Evolutionary conservation across 53 echinoderm and acorn worm genomes (phyloP), one percentile per base, ranked within the genome.

Genomic region (Antedon mediterranea): DNA sequence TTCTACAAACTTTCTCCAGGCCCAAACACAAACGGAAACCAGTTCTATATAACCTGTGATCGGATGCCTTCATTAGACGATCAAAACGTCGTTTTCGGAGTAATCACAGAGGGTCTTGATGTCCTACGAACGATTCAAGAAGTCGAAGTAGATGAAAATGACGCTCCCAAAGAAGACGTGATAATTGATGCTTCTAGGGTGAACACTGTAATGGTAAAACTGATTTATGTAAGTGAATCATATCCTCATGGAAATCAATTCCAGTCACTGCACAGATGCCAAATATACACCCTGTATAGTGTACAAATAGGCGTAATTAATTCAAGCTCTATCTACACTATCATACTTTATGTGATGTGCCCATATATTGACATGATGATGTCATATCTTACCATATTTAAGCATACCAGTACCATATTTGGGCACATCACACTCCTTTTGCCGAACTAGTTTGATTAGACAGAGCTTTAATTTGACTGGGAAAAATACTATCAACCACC

Each of bases 21-120:
- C 29, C 85, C 87, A 30, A 77, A 93, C 77, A 90, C 93, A 72
- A 93, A 93, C 33, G 90, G 93, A 30, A 90, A 90, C 84, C 93
- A 93, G 82, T 93, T 93, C 81, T 93, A 83, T 84, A 93, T 93
- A 83, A 93, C 93, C 27, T 83, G 87, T 15, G 75, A 74, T 32
- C 81, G 88, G 76, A 90, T 90, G 0, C 30, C 83, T 13, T 93
- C 90, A 90, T 73, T 93, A 79, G 82, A 93, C 71, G 87, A 86
- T 29, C 82, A 85, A 71, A 90, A 93, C 77, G 88, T 90, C 3
- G 93, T 93, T 81, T 93, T 88, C 72, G 93, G 90, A 33, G 90
- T 90, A 41, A 86, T 93, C 31, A 28, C 90, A 31, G 76, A 85
- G 30, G 93, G 93, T 28, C 83, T 93, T 79, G 79, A 85, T 73